Percentiles rank a stretch among this genome's conserved stretches.
phyloP scores from a whole-genome alignment of 2,113 vertebrate species.

The Colaptes auratus region DNA sequence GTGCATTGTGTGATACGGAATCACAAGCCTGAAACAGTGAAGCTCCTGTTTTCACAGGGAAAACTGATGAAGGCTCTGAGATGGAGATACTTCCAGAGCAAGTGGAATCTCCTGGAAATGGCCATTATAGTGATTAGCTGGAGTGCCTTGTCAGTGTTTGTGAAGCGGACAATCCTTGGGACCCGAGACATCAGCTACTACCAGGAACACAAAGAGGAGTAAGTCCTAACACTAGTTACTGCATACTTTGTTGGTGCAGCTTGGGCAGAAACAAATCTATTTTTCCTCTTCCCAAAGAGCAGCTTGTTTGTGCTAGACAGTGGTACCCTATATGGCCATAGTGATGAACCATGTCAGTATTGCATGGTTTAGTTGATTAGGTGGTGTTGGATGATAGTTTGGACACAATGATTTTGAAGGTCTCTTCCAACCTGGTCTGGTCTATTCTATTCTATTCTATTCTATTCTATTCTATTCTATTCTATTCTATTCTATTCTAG shows the following conservation, averaged over 20 bases:
- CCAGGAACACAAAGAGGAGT: slow-evolving; percentile 84
- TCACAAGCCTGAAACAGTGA: neutral
- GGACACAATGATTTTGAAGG: no score
- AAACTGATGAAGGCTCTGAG: slow-evolving; percentile 84
- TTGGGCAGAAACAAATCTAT: neutral
- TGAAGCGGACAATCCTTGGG: slow-evolving; percentile 86
- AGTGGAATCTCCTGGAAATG: slow-evolving; percentile 90
- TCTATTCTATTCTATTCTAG: neutral
- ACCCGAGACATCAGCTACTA: slow-evolving; percentile 85
- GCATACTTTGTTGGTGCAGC: neutral
- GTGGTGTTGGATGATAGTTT: no score
- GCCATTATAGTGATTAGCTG: slow-evolving; percentile 90
- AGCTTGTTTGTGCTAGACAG: neutral
- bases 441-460: no score
- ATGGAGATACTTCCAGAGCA: slow-evolving; percentile 88
- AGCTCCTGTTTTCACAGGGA: slow-evolving; percentile 75
- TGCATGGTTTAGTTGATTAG: no score
- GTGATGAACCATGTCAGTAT: neutral
- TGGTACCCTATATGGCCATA: neutral
- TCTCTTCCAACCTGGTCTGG: no score
- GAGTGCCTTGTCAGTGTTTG: slow-evolving; percentile 88
- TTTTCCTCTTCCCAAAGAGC: neutral
- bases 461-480: no score
- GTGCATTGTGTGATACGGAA: neutral
- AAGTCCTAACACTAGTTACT: slow-evolving; percentile 34